phyloP scores from a whole-genome alignment of 2,888 invertebrate genomes.

The Tenodera sinensis region DNA sequence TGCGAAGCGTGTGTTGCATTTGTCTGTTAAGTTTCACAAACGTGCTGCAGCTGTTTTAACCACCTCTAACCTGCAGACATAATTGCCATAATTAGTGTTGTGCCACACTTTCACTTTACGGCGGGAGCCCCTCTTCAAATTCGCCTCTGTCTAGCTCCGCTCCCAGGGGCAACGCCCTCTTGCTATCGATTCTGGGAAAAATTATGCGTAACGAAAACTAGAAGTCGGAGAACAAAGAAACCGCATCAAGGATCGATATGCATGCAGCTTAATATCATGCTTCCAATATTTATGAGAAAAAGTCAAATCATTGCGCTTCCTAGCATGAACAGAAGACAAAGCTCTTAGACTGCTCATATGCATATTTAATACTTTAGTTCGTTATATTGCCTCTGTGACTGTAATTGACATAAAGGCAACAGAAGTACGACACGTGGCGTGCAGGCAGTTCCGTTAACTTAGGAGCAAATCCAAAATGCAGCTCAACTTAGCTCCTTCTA shows the following conservation, averaged over 20 bases:
- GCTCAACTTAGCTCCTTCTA: no score
- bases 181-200: neutral
- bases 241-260: neutral
- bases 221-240: neutral
- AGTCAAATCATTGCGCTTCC: neutral
- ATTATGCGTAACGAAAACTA: neutral
- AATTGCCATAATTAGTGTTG: neutral
- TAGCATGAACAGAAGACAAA: no score
- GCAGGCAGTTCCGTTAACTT: no score
- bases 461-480: no score
- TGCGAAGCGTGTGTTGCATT: no score
- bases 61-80: neutral
- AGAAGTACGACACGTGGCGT: no score
- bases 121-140: neutral
- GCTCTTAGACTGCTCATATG: neutral
- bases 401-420: no score
- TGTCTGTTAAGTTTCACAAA: no score
- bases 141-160: neutral
- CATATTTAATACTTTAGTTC: no score
- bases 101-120: neutral
- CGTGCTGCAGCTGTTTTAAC: no score
- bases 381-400: no score
- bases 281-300: neutral
- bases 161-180: neutral
- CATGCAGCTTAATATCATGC: neutral